Evolutionary conservation across 2,888 invertebrate species (phyloP).

Genomic region (Cheiracanthium punctorium): DNA sequence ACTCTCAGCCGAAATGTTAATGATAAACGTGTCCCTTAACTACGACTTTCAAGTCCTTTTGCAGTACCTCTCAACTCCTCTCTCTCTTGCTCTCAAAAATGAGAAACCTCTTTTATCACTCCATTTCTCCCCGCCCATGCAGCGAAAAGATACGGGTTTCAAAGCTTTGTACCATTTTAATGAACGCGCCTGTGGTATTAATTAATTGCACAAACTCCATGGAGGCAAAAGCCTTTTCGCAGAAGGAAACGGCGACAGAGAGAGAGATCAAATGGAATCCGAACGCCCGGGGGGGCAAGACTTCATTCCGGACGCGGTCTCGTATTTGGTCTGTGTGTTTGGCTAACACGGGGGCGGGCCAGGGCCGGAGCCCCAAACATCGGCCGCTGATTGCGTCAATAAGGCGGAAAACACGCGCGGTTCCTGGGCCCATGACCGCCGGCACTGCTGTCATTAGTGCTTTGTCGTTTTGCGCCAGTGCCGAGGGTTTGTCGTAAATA

Average conservation of each 20-base stretch:
- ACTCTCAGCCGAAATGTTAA: not conserved
- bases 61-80: not conserved
- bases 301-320: constrained; percentile 7
- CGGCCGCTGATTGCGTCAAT: constrained; percentile 70
- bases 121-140: not conserved
- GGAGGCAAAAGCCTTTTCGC: not conserved
- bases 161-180: constrained; percentile 31
- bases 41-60: not conserved
- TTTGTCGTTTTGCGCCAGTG: constrained; percentile 25
- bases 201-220: constrained; percentile 48
- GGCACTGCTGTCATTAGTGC: constrained; percentile 58
- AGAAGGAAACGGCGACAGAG: constrained; percentile 8
- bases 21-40: not conserved
- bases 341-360: constrained; percentile 46
- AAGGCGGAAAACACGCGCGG: constrained; percentile 64
- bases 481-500: constrained; percentile 68
- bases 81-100: not conserved
- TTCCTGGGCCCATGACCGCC: constrained; percentile 46
- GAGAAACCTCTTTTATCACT: not conserved
- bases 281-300: too few relatives aligned
- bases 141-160: not conserved
- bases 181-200: constrained; percentile 69
- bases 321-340: constrained; percentile 60
- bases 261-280: constrained; percentile 46
- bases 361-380: constrained; percentile 51